Base-by-base conservation (phyloP, 2,888 invertebrate genomes). In the Pocota personata region DNA sequence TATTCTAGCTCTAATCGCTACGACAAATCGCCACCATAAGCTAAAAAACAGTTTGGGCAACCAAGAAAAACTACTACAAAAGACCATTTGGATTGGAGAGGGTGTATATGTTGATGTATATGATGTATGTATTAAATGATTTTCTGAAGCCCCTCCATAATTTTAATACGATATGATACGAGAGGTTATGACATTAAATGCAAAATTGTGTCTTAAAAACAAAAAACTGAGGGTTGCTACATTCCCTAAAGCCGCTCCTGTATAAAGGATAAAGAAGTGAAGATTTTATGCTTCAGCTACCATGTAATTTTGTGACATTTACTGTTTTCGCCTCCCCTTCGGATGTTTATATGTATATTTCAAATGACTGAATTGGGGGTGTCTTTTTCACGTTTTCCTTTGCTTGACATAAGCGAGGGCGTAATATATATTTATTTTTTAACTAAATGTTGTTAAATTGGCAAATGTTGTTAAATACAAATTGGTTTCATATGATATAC, bases 251-350 rank as follows among this genome's bases (percentile, higher is more conserved):
- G 12, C 5, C 80, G 57, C 52, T 32, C 71, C 32, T 71, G 62
- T 21, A 10, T 32, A 32, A 21, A 10, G 46, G 30, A 40, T 52
- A 40, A 43, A 62, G 57, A 75, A 64, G 62, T 64, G 69, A 76
- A 82, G 69, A 82, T 82, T 71, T 57, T 64, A 71, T 77, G 76
- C 76, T 82, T 64, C 43, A 43, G 64, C 35, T 57, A 43, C 55
- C 82, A 77, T 64, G 71, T 82, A 71, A 77, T 77, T 82, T 57
- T 64, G 77, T 82, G 77, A 71, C 82, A 71, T 77, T 71, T 50
- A 64, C 76, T 64, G 62, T 62, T 76, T 62, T 57, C 64, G 57
- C 62, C 78, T 57, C 62, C 72, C 62, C 55, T 48, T 57, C 14
- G 8, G 55, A 46, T 35, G 43, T 46, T 27, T 43, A 14, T 52